Percentiles rank a stretch among this genome's conserved stretches.
Evolutionary conservation across 2,113 vertebrate genomes (phyloP).

Genomic region (Neopipo cinnamomea): DNA sequence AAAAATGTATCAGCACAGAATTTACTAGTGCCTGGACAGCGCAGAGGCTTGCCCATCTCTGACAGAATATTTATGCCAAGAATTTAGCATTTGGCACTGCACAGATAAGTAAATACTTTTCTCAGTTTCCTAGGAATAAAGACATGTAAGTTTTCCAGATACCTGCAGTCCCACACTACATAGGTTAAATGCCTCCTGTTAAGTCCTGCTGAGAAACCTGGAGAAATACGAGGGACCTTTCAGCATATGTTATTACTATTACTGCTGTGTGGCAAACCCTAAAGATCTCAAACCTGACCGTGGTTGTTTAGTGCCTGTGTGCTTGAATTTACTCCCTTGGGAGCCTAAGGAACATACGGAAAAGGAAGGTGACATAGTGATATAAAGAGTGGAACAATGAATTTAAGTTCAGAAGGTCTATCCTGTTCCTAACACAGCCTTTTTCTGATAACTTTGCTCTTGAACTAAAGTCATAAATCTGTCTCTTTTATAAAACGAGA

Average conservation of each 20-base stretch:
- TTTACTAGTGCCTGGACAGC: neutral
- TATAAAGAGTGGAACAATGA: neutral
- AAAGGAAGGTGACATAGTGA: neutral
- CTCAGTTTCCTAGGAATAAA: neutral
- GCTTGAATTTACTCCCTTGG: neutral
- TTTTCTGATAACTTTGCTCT: neutral
- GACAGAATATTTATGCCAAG: neutral
- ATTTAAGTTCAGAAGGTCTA: neutral
- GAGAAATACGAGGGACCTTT: neutral
- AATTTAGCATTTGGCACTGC: neutral
- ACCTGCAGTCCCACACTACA: neutral
- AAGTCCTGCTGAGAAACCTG: neutral
- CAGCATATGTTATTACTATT: neutral
- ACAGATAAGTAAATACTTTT: neutral
- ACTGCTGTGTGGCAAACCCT: neutral
- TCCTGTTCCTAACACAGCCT: neutral
- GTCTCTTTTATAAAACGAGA: neutral
- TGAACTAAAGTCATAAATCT: neutral
- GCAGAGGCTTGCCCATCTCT: neutral
- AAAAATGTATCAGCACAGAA: neutral
- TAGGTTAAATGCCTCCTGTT: neutral
- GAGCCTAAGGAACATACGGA: neutral
- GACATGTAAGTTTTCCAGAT: neutral
- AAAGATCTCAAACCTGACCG: neutral
- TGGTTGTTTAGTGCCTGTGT: neutral